Evolutionary conservation across 1,140 invertebrate genomes (phyloP), one percentile per base, ranked within the genome.

Genomic region (Cyphomyrmex costatus): DNA sequence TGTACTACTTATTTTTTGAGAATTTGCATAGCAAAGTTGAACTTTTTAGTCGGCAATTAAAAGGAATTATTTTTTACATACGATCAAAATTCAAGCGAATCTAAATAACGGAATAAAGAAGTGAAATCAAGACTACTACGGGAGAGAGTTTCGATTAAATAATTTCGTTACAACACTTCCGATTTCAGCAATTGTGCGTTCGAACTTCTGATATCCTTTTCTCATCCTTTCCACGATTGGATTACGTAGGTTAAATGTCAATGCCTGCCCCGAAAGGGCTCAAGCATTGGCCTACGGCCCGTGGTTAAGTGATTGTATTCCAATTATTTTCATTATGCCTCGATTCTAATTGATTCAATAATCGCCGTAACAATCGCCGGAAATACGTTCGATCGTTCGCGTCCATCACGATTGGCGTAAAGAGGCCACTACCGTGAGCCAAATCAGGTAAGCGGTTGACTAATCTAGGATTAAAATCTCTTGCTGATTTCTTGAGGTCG

Each of bases 231-330:
- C n/a, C 30, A 66, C 6, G 66, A 65, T 73, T 82, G 73, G 58
- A 30, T 66, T 24, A n/a, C 71, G 51, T 7, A 33, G 53, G 24
- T 12, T 30, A 76, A 90, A 74, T 88, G 86, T 79, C 78, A 86
- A 90, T 88, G 87, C 49, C 74, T 91, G 82, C 49, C 65, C 60
- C 24, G 49, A 63, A 33, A 19, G 36, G 42, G 53, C 36, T n/a
- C 51, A 21, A 91, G 89, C 90, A 93, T 93, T 93, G 93, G 94
- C 92, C 94, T 92, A 89, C 61, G 89, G 85, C 79, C 71, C 42
- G 74, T 60, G 83, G 85, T 92, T 93, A 92, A 92, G 66, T 93
- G 92, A 95, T 94, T 94, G 93, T 94, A 94, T 94, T 94, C 88
- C 91, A 94, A 94, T 94, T 94, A 92, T 92, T 90, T 92, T 93